Conservation (phyloP, 1,140 invertebrate genomes). For the Hycleus cichorii region DNA sequence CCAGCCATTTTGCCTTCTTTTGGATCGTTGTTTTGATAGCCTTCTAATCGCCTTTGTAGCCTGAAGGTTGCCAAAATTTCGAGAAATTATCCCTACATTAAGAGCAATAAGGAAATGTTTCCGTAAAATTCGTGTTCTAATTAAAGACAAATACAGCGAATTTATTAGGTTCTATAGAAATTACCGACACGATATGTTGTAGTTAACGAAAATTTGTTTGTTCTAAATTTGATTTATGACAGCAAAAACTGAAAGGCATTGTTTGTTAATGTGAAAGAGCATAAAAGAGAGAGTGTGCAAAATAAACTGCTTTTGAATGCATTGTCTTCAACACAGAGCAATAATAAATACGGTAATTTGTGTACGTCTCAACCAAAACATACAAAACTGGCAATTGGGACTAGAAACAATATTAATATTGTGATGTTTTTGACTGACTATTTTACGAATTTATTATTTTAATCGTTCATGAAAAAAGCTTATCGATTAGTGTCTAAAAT, state of each 20-base stretch:
- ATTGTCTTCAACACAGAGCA: slow-evolving; percentile 13
- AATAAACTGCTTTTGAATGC: slow-evolving; percentile 11
- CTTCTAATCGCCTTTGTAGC: too few relatives aligned
- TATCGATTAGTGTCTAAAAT: neutral
- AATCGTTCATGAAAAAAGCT: neutral
- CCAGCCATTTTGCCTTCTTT: too few relatives aligned
- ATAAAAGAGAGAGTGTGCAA: slow-evolving; percentile 9
- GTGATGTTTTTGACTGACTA: slow-evolving; percentile 7
- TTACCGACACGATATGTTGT: neutral
- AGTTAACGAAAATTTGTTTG: slow-evolving; percentile 5
- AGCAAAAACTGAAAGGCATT: slow-evolving; percentile 13
- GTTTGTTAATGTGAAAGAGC: slow-evolving; percentile 17
- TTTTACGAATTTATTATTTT: neutral
- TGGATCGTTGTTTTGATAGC: too few relatives aligned
- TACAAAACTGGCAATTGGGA: neutral
- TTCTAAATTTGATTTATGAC: slow-evolving; percentile 17
- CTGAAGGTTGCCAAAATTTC: too few relatives aligned
- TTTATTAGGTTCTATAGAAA: too few relatives aligned
- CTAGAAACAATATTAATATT: neutral
- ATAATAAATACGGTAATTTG: slow-evolving; percentile 20
- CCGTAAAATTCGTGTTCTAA: too few relatives aligned
- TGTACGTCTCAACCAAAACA: slow-evolving; percentile 2
- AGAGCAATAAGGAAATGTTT: too few relatives aligned
- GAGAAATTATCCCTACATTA: too few relatives aligned
- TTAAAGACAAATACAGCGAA: too few relatives aligned